Percentiles rank a stretch among this genome's conserved stretches.
Evolutionary conservation across 2,113 vertebrate species (phyloP).

Genomic region (Upupa epops): DNA sequence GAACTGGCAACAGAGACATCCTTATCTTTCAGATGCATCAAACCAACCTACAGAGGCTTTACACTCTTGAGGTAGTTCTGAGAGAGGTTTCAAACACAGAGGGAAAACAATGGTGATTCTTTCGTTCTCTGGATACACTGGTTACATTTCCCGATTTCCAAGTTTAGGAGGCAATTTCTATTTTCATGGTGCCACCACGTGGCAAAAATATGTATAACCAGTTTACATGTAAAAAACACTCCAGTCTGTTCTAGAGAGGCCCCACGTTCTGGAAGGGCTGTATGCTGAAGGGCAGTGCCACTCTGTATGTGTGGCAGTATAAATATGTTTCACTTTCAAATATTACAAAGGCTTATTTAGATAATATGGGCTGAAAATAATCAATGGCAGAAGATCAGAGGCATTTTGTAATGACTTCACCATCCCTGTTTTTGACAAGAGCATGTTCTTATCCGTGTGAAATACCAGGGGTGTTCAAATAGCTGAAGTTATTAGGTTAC

Average conservation of each 20-base stretch:
- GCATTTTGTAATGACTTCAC: not conserved
- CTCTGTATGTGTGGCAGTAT: not conserved
- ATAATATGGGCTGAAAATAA: not conserved
- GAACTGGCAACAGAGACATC: accelerated
- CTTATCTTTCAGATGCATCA: not conserved
- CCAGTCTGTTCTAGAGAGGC: not conserved
- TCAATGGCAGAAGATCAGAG: not conserved
- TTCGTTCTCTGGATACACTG: not conserved
- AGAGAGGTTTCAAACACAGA: not conserved
- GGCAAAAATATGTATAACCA: constrained; percentile 51
- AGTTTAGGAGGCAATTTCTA: constrained; percentile 32
- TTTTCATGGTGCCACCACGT: constrained; percentile 78
- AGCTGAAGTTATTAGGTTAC: not conserved
- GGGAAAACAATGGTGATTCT: not conserved
- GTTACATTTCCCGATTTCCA: not conserved
- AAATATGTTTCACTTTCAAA: not conserved
- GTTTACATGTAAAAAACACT: not conserved
- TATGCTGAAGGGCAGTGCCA: not conserved
- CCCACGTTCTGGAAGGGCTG: not conserved
- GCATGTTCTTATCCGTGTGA: not conserved
- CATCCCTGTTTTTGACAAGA: not conserved
- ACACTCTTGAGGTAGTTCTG: not conserved
- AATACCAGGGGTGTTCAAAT: not conserved
- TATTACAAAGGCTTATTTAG: not conserved
- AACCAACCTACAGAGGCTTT: not conserved